Conservation (phyloP, 1,140 invertebrate species). For the Palaemon carinicauda region DNA sequence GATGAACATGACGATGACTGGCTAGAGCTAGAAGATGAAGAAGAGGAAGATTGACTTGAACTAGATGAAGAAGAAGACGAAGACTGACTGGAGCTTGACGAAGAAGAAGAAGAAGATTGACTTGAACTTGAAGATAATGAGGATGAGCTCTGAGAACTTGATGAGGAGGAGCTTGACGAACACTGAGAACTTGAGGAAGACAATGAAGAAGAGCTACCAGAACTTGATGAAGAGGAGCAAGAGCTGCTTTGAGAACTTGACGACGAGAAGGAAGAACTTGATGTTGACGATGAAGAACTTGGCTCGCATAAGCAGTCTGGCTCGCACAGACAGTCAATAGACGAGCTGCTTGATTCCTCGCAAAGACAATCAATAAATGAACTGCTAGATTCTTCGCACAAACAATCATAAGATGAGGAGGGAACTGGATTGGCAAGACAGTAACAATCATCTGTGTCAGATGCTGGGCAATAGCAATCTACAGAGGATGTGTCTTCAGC, state of each 20-base stretch:
- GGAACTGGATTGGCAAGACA: not conserved
- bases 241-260: not conserved
- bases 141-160: too few relatives aligned
- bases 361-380: not conserved
- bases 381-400: not conserved
- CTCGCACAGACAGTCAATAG: slow-evolving; percentile 31
- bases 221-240: not conserved
- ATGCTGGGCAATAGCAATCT: not conserved
- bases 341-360: not conserved
- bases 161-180: not conserved
- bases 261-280: not conserved
- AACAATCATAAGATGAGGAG: not conserved
- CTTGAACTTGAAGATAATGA: not conserved
- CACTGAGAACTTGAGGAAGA: not conserved
- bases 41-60: not conserved
- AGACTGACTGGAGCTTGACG: not conserved
- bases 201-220: not conserved
- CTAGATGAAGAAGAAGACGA: not conserved
- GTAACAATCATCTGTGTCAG: not conserved
- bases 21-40: not conserved
- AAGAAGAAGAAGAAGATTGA: not conserved
- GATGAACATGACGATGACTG: too few relatives aligned
- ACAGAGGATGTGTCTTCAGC: not conserved
- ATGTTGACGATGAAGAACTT: not conserved
- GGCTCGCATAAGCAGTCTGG: slow-evolving; percentile 27